A percentile compares a stretch with the other conserved stretches of the same genome.
phyloP scores from a whole-genome alignment of 2,113 vertebrate genomes.

The Ammodytes dubius region DNA sequence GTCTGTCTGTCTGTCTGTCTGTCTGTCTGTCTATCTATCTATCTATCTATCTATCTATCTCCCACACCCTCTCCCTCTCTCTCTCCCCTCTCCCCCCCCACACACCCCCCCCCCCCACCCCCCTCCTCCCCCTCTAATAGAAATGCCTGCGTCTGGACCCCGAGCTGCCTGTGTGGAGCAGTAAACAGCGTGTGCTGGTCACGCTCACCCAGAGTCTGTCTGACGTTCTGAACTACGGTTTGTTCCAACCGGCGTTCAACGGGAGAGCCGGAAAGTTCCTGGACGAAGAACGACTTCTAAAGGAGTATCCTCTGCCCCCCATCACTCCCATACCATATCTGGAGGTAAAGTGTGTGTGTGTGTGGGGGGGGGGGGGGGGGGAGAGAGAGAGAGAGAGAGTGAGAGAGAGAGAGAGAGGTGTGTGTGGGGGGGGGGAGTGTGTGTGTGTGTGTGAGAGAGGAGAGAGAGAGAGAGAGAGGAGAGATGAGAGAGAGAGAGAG shows the following conservation, averaged over 20 bases:
- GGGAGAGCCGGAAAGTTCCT: slow-evolving; percentile 97
- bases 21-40: no score
- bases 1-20: slow-evolving; percentile 51
- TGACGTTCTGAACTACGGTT: slow-evolving; percentile 98
- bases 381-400: no score
- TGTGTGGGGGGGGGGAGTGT: no score
- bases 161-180: slow-evolving; percentile 94
- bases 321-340: slow-evolving; percentile 92
- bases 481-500: no score
- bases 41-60: no score
- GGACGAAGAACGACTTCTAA: slow-evolving; percentile 94
- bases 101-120: no score
- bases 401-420: no score
- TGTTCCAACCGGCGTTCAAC: slow-evolving; percentile 97
- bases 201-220: slow-evolving; percentile 96
- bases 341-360: slow-evolving; percentile 51
- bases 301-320: slow-evolving; percentile 93
- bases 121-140: slow-evolving; percentile 67
- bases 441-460: no score
- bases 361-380: no score
- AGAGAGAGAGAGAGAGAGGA: no score
- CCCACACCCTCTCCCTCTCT: no score
- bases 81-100: no score
- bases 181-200: slow-evolving; percentile 97
- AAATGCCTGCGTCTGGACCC: slow-evolving; percentile 97